phyloP scores from a whole-genome alignment of 1,140 invertebrate genomes.

The Trachymyrmex cornetzi region DNA sequence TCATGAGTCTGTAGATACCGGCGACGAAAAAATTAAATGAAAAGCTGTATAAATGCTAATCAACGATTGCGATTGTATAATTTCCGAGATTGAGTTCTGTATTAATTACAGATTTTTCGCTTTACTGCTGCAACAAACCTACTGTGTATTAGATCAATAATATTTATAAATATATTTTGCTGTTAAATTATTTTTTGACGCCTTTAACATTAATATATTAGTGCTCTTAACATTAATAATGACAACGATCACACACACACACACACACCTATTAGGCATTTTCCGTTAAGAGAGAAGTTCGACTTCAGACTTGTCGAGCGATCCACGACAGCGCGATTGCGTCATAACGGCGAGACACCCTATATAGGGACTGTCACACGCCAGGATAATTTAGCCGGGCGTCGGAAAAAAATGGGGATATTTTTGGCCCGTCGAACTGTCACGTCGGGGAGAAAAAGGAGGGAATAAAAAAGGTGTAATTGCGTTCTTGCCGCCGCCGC shows the following conservation, averaged over 20 bases:
- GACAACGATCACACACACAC: background rate
- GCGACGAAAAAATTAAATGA: slow-evolving; percentile 7
- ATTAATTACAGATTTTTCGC: slow-evolving; percentile 33
- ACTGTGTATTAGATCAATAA: background rate
- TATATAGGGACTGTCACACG: slow-evolving; percentile 61
- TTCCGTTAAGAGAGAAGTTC: background rate
- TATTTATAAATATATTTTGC: too few species aligned
- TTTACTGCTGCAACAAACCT: background rate
- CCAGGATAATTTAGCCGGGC: slow-evolving; percentile 49
- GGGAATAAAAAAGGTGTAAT: slow-evolving; percentile 69
- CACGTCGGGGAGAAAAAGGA: slow-evolving; percentile 61
- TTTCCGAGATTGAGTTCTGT: slow-evolving; percentile 29
- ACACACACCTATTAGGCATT: too few species aligned
- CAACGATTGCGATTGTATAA: slow-evolving; percentile 27
- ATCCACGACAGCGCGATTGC: background rate
- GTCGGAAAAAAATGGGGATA: slow-evolving; percentile 50
- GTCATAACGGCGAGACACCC: slow-evolving; percentile 44
- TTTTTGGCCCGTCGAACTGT: slow-evolving; percentile 66
- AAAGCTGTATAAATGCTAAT: slow-evolving; percentile 49
- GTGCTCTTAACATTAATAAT: background rate
- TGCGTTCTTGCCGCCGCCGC: slow-evolving; percentile 64
- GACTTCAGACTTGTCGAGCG: background rate
- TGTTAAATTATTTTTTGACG: background rate
- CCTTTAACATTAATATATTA: background rate
- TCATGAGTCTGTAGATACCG: background rate